Evolutionary conservation across 2,888 invertebrate species (phyloP), one percentile per base, ranked within the genome.

Genomic region (Ectobius pallidus): DNA sequence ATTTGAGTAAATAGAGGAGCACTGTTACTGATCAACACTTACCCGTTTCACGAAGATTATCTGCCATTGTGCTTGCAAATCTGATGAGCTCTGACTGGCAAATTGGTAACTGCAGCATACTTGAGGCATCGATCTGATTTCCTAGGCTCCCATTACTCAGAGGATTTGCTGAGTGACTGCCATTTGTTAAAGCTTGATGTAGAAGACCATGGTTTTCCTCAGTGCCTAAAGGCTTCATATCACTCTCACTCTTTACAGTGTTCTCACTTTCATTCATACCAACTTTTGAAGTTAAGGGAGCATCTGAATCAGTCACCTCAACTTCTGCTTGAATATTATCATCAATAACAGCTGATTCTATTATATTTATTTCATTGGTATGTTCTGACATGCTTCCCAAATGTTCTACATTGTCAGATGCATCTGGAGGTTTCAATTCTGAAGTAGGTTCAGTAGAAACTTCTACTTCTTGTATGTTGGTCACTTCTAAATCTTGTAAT

Each of bases 31-130:
- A 22, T 20, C 11, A 2, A 42, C n/a, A 62, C 75, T 67, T 68
- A 74, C 76, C 75, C 20, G 74, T 65, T 11, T 52, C 72, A 44
- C 70, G 58, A 14, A 74, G 68, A 65, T 74, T 76, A 61, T 74
- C 75, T 1, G 74, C 75, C 61, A 76, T 75, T 11, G 74, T 70
- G 67, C 68, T 76, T 3, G 76, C 77, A 27, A 77, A 76, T 42
- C 73, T 75, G 71, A 77, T 74, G 49, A 77, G 75, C 49, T 77
- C 77, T 25, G 72, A 74, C 63, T 76, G 76, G 39, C 75, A 77
- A 9, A 74, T 75, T 14, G 73, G 77, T 62, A 76, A 71, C 72
- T 74, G 73, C 22, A 71, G 27, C 71, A 71, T 65, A 22, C 44
- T 27, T n/a, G 65, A 46, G n/a, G 65, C n/a, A n/a, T 65, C 65